A percentile compares a stretch with the other conserved stretches of the same genome.
Evolutionary conservation across 2,888 invertebrate species (phyloP).

Genomic region (Campaea margaritaria): DNA sequence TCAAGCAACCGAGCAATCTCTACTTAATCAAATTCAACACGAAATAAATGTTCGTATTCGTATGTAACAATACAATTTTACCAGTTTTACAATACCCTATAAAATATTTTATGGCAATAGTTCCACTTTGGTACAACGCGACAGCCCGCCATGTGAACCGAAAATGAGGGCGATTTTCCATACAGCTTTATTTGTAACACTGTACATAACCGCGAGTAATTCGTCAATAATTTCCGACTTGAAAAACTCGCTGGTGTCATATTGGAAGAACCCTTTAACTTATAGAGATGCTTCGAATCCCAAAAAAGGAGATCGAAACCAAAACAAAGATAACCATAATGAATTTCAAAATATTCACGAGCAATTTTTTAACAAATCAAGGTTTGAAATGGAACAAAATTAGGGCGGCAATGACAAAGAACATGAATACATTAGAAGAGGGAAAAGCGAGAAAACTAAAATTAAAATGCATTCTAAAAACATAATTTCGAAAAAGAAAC

Average conservation of each 20-base stretch:
- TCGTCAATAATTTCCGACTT: too few species aligned
- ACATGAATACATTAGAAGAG: too few species aligned
- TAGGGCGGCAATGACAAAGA: background rate
- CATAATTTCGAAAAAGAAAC: too few species aligned
- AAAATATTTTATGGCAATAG: slow-evolving; percentile 27
- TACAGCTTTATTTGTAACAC: slow-evolving; percentile 31
- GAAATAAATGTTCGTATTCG: slow-evolving; percentile 3
- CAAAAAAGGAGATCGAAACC: too few species aligned
- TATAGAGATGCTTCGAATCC: too few species aligned
- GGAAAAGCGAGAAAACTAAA: too few species aligned
- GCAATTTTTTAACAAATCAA: background rate
- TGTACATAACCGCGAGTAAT: background rate
- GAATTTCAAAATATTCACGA: slow-evolving; percentile 40
- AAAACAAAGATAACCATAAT: background rate
- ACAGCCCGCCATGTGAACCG: slow-evolving; percentile 36
- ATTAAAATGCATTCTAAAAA: too few species aligned
- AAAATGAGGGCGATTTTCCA: slow-evolving; percentile 36
- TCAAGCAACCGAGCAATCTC: background rate
- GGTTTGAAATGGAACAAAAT: slow-evolving; percentile 14
- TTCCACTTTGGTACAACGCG: slow-evolving; percentile 19
- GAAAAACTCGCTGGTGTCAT: too few species aligned
- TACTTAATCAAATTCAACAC: too few species aligned
- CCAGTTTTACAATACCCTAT: slow-evolving; percentile 33
- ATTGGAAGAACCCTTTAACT: too few species aligned
- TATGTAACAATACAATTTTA: slow-evolving; percentile 33